Base-by-base conservation (phyloP, 2,888 invertebrate species). In the Euplexia lucipara region DNA sequence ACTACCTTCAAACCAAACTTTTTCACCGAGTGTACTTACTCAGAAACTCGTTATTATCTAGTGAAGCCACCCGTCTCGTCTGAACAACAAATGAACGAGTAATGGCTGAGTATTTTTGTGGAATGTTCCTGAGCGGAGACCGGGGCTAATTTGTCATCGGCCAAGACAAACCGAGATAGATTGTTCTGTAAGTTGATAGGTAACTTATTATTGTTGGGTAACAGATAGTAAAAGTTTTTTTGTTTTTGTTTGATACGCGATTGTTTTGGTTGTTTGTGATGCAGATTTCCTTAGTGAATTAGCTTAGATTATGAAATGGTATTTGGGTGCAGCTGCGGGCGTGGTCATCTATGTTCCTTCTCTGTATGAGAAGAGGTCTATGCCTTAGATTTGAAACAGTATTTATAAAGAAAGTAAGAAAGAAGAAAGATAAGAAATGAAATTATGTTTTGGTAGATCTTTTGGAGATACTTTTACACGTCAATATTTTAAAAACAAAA, bases 1-100 rank as follows among this genome's bases (percentile, higher is more conserved):
- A 26, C 12, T 22, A 9, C 3, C n/a, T 12, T 9, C n/a, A 49
- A 3, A 70, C 16, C 4, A 49, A 54, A 35, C 49, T 42, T 9
- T 49, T 54, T 34, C n/a, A 48, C 34, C 10, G 26, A 51, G 56
- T 18, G 63, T 57, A 70, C 69, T 69, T 41, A 68, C 62, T 81
- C 54, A 51, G 52, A 70, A 79, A 80, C 74, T 82, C 79, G 74
- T 83, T 82, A 79, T 70, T 34, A 65, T 70, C 54, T 74, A 35
- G 32, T 22, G 32, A 58, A 70, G 63, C 47, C 67, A 62, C 52
- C 70, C 78, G 77, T 70, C 69, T 75, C 72, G 70, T 54, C 67
- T 64, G 63, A 65, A 83, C 85, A 84, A 89, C 83, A 86, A 87
- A 88, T 84, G 83, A 86, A 85, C 81, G 82, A 86, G 86, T 87